Evolutionary conservation across 1,140 invertebrate species (phyloP), one percentile per base, ranked within the genome.

Genomic region (Aphelinus certus): DNA sequence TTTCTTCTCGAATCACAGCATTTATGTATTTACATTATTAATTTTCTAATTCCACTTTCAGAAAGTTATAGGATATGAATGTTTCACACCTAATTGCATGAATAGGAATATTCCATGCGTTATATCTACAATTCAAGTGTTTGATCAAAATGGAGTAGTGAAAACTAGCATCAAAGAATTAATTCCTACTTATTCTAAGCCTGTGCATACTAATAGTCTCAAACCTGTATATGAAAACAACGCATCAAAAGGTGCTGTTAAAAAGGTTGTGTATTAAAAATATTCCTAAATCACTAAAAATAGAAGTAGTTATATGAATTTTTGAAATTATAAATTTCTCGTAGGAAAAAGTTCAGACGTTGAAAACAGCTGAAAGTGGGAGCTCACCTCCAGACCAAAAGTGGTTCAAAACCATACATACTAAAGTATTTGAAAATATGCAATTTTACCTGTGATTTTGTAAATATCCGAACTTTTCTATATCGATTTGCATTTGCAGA

Each of bases 1-100:
- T 48, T 43, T 51, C 9, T 45, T 57, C n/a, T 71, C 0, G 26
- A 26, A 26, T 26, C 26, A 26, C 26, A 26, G 26, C 26, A 26
- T 26, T 26, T 26, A 26, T 26, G 26, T 26, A 26, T 26, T 26
- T 26, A 26, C 26, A 26, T 26, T 26, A 26, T 26, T 26, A 26
- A 26, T 26, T 26, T 26, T 26, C 26, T 26, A 26, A 26, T 26
- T 26, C 26, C 26, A 26, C 26, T 26, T 49, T 26, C 57, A 82
- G 80, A 79, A 82, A 7, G 60, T 82, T 4, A 42, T 82, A 53
- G 75, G 75, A 9, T 61, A n/a, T 51, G 7, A 68, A 42, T 83
- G 82, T 69, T 79, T 81, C 46, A 81, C 81, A 9, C 78, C 78
- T 2, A 79, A 81, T 57, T 83, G 82, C 61, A 73, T 73, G 46